Evolutionary conservation across 2,888 invertebrate genomes (phyloP).

Genomic region (Temnothorax unifasciatus): DNA sequence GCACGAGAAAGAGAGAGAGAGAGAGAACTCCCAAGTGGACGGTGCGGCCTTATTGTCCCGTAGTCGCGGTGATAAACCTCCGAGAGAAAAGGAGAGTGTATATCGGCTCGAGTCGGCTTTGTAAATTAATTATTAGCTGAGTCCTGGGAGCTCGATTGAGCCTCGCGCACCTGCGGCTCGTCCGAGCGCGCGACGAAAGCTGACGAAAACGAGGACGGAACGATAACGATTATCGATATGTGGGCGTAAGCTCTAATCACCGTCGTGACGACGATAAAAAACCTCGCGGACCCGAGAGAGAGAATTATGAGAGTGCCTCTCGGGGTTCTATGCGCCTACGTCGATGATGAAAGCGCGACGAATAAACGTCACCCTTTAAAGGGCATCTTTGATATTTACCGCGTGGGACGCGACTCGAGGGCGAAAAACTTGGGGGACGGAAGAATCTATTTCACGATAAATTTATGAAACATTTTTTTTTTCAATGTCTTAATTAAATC

Average conservation of each 20-base stretch:
- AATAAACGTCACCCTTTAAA: slow-evolving; percentile 54
- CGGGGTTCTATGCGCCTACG: slow-evolving; percentile 34
- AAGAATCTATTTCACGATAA: neutral
- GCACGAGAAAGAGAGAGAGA: neutral
- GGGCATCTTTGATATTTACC: neutral
- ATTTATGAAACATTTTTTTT: neutral
- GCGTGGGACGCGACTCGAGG: neutral
- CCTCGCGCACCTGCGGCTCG: slow-evolving; percentile 57
- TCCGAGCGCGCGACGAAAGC: slow-evolving; percentile 50
- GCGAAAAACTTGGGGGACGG: neutral
- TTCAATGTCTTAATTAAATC: neutral
- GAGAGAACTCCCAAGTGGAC: slow-evolving; percentile 11
- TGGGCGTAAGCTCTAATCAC: slow-evolving; percentile 59
- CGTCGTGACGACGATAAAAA: slow-evolving; percentile 45
- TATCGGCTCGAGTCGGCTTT: slow-evolving; percentile 22
- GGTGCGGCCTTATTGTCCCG: slow-evolving; percentile 13
- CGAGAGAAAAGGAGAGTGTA: slow-evolving; percentile 15
- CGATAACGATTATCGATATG: slow-evolving; percentile 53
- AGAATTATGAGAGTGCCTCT: slow-evolving; percentile 21
- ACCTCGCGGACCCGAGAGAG: slow-evolving; percentile 25
- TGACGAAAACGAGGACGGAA: slow-evolving; percentile 71
- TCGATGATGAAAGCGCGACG: slow-evolving; percentile 64
- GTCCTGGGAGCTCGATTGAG: slow-evolving; percentile 52
- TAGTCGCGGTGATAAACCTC: slow-evolving; percentile 20
- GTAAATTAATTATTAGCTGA: slow-evolving; percentile 40